Percentiles rank a stretch among this genome's conserved stretches.
Conservation (phyloP, 1,140 invertebrate genomes). For the Pseudomyrmex gracilis region DNA sequence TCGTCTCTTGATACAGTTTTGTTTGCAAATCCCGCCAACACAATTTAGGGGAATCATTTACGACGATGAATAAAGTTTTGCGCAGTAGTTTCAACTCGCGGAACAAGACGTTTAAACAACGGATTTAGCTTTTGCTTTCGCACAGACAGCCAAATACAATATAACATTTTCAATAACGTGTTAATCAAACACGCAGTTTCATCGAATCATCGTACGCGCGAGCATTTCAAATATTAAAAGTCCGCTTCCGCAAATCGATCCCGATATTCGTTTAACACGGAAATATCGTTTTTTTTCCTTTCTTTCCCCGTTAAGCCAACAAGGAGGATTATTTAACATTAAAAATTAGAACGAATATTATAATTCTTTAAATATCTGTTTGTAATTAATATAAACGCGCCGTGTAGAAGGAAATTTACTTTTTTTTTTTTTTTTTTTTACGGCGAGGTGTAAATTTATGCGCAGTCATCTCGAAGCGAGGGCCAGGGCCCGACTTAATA, state of each 20-base stretch:
- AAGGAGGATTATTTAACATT: slow-evolving; percentile 20
- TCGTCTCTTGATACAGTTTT: slow-evolving; percentile 70
- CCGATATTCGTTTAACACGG: slow-evolving; percentile 2
- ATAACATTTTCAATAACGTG: slow-evolving; percentile 32
- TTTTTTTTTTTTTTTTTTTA: neutral
- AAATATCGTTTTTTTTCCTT: neutral
- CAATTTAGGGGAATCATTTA: slow-evolving; percentile 75
- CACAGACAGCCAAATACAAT: slow-evolving; percentile 5
- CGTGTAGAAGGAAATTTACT: slow-evolving; percentile 6
- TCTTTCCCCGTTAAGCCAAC: neutral
- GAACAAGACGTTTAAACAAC: slow-evolving; percentile 27
- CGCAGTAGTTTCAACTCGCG: slow-evolving; percentile 23
- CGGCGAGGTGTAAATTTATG: slow-evolving; percentile 37
- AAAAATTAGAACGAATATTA: slow-evolving; percentile 27
- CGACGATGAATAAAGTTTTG: slow-evolving; percentile 63
- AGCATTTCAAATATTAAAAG: neutral
- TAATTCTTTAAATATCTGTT: slow-evolving; percentile 38
- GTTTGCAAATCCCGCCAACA: slow-evolving; percentile 71
- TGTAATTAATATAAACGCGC: neutral
- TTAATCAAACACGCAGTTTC: slow-evolving; percentile 19
- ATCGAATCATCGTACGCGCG: neutral
- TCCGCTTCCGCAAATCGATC: neutral
- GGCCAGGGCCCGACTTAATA: slow-evolving; percentile 58
- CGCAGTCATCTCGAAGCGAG: neutral
- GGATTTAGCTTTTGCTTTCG: neutral